Evolutionary conservation across 2,113 vertebrate species (phyloP), one percentile per base, ranked within the genome.

Genomic region (Carassius gibelio): DNA sequence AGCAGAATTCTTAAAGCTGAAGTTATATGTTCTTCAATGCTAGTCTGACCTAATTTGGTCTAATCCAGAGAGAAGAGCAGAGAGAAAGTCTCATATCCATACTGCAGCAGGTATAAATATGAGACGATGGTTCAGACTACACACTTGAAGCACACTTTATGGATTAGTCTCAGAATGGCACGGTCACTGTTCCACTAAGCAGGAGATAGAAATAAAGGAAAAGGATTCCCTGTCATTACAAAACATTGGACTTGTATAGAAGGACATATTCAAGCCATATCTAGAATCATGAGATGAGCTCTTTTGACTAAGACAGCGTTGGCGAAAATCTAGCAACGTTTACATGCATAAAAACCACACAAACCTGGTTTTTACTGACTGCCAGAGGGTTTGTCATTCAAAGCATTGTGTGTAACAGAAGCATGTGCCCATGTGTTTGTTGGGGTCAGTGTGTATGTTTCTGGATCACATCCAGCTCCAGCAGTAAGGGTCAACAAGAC

Each of bases 41-140:
- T 87, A 91, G 88, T 76, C 87, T 87, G 61, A 91, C 92, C 92
- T 92, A 91, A 91, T 94, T 93, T 93, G 80, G 84, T 82, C 81
- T 90, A 90, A 92, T 90, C 85, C 89, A 90, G 90, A 82, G 75
- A 79, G 23, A 69, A 87, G 89, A 91, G 90, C 88, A 81, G 81
- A 84, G 55, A 57, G 61, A 55, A 26, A 36, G 17, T 30, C 75
- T 59, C 21, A 91, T 92, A 91, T 91, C 85, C 83, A 90, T 88
- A 90, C 15, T 42, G 71, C 38, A 62, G 83, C 45, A 72, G 62
- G 80, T 68, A 50, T 48, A 45, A 68, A 79, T 61, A 77, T 62
- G 21, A 57, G 79, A 87, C 55, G 79, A 87, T 23, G 26, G 79
- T 87, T 81, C 45, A 55, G 52, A 86, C 84, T 66, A 81, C 10